Evolutionary conservation across 2,797 vertebrate species (phyloP), one percentile per base, ranked within the genome.

Genomic region (Valencia hispanica): DNA sequence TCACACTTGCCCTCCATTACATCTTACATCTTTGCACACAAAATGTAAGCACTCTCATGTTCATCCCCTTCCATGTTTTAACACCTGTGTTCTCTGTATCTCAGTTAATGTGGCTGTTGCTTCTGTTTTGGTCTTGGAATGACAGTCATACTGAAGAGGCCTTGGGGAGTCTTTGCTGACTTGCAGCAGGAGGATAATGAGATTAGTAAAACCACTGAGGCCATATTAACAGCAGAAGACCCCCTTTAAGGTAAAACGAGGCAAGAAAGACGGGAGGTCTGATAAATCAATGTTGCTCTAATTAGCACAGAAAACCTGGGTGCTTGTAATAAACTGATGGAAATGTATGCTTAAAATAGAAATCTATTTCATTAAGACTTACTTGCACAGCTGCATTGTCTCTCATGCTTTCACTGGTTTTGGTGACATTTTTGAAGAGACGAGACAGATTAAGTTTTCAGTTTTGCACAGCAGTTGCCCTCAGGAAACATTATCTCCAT

Each of bases 111-210:
- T 78, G 57, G 65, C 32, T 77, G 79, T 77, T 80, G 70, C 68
- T 74, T 87, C 69, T 66, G 74, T 81, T 85, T 79, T 70, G 79
- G 77, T 88, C 81, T 82, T 20, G 32, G 86, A 87, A 68, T 84
- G 88, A 83, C 80, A 69, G 73, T 74, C 82, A 87, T 90, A 92
- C 94, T 88, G 83, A 93, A 86, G 68, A 73, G 82, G 90, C 90
- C 84, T 88, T 27, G 0, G 88, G 91, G 89, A 91, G 83, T 79
- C 85, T 84, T 90, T 90, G 76, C 84, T 91, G 84, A 87, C 86
- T 94, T 89, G 85, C 81, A 86, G 87, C 79, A 86, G 84, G 75
- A 82, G 85, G 81, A 73, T 92, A 91, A 94, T 89, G 76, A 91
- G 78, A 94, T 93, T 90, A 92, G 73, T 68, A 74, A 79, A 89